Base-by-base conservation (phyloP, 2,113 vertebrate genomes). In the Thalassoma bifasciatum region DNA sequence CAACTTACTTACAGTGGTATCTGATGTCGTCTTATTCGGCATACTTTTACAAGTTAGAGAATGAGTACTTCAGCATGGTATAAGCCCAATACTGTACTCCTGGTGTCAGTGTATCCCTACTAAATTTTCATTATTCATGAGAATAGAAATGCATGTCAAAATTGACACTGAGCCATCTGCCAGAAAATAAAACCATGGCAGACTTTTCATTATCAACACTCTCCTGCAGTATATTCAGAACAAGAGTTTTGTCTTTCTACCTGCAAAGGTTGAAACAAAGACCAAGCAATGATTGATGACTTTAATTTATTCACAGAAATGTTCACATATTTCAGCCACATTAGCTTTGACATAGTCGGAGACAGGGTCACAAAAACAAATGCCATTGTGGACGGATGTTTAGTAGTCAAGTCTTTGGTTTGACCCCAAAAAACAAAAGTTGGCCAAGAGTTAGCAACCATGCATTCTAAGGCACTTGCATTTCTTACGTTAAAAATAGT, bases 391-490 rank as follows among this genome's bases (percentile, higher is more conserved):
- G 77, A 81, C 0, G 22, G 79, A 67, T 1, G 10, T 54, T 40
- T 47, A 49, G 12, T 62, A 61, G 64, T 54, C n/a, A 46, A 66
- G 51, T 64, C 47, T 86, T 72, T 79, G 64, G 78, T 78, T 62
- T 46, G 73, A 52, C 11, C 68, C 67, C n/a, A 26, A 72, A 24
- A 40, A 51, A 58, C 36, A 13, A 59, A 61, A 54, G 21, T 66
- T 66, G 30, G 42, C 71, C 23, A 76, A 83, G 8, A 72, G 12
- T 75, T 76, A 63, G 72, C 67, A 85, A 82, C 53, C 40, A 19
- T 61, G 61, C 75, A 73, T 71, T 44, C 11, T 65, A 90, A 93
- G 92, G 91, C 92, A 92, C 92, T 87, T 87, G 67, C 75, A 72
- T 84, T 82, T 70, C 62, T 53, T 56, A 11, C 14, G 47, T 73